Evolutionary conservation across 2,797 vertebrate species (phyloP).

Genomic region (Bucorvus abyssinicus): DNA sequence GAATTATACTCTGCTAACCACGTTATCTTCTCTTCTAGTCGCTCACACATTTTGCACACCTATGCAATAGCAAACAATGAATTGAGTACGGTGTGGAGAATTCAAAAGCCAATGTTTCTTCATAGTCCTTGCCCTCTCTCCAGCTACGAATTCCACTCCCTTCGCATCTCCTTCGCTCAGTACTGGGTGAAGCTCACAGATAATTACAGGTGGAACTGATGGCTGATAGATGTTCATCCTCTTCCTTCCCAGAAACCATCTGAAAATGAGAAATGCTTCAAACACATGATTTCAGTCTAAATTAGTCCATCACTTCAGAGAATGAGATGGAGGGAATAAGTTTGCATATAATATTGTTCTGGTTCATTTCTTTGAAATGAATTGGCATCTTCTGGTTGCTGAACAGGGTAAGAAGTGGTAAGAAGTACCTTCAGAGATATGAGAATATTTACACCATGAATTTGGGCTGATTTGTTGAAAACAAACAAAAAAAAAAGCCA

Average conservation of each 20-base stretch:
- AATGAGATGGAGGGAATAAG: neutral
- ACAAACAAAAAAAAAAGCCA: neutral
- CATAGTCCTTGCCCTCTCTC: neutral
- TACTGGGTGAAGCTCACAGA: neutral
- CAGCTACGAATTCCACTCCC: neutral
- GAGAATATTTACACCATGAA: neutral
- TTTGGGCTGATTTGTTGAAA: neutral
- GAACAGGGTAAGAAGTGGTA: neutral
- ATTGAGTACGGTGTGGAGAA: neutral
- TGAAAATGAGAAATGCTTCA: neutral
- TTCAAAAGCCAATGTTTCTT: neutral
- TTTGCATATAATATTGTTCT: neutral
- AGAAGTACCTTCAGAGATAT: neutral
- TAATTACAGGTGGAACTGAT: neutral
- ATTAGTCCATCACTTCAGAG: neutral
- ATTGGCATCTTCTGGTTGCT: neutral
- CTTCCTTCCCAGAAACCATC: neutral
- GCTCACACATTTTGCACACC: neutral
- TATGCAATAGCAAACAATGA: neutral
- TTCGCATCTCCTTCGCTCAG: neutral
- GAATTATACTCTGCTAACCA: neutral
- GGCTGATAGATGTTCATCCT: neutral
- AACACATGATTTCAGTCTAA: neutral
- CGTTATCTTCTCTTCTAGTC: neutral
- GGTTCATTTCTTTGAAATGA: neutral